Base-by-base conservation (phyloP, 2,888 invertebrate genomes). In the Cryptosula pallasiana region DNA sequence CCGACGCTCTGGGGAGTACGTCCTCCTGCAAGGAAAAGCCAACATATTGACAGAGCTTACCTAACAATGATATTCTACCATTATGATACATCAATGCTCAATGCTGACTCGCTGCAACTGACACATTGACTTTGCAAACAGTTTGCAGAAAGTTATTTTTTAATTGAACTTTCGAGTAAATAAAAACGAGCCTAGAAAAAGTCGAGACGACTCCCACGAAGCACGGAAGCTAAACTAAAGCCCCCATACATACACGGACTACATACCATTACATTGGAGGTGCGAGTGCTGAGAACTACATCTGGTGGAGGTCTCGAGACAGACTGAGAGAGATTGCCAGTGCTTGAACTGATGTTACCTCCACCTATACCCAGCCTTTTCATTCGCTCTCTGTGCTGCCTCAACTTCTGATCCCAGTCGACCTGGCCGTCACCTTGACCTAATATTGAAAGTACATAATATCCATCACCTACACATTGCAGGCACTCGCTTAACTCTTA, bases 361-460 rank as follows among this genome's bases (percentile, higher is more conserved):
- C 5, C 45, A 13, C 9, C 5, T 32, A 63, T 63, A 16, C 32
- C 32, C 27, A 63, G 63, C 27, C n/a, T 63, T 32, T 63, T 63
- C 63, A 63, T 63, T 63, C 63, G 25, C 63, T 63, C 63, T n/a
- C 63, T 20, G 27, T 63, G 63, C 32, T 34, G 32, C 32, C 63
- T 63, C 63, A 63, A 34, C 32, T 32, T 63, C 32, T 63, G 29
- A 27, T 32, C 34, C 63, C 63, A 63, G 32, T 63, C 63, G 25
- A 27, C 20, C 20, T 45, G 9, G 9, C 45, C 45, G 20, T 20
- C 9, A 13, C 9, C 45, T 20, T 45, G 45, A 45, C 45, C 45
- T 45, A 45, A n/a, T n/a, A n/a, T n/a, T n/a, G n/a, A n/a, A n/a
- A n/a, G n/a, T n/a, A n/a, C n/a, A n/a, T n/a, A n/a, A n/a, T n/a